Evolutionary conservation across 2,113 vertebrate genomes (phyloP).

Genomic region (Cynocephalus volans): DNA sequence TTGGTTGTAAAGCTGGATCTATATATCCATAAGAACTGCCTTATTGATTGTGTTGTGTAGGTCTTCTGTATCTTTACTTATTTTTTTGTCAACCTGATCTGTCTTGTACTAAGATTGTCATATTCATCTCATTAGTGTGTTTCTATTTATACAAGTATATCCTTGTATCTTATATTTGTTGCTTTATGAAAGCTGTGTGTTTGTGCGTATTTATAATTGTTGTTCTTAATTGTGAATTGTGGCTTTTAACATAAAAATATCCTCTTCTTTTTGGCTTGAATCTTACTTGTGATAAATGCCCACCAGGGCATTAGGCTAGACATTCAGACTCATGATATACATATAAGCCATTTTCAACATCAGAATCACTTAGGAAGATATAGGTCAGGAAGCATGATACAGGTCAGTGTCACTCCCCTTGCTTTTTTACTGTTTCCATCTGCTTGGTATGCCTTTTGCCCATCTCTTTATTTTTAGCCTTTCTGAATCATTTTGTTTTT

Average conservation of each 20-base stretch:
- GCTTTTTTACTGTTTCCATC: neutral
- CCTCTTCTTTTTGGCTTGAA: neutral
- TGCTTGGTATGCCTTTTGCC: neutral
- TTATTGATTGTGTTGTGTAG: neutral
- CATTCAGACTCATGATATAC: neutral
- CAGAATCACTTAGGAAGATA: neutral
- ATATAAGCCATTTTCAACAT: neutral
- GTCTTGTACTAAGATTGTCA: neutral
- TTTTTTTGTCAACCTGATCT: neutral
- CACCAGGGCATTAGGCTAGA: neutral
- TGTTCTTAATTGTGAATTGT: neutral
- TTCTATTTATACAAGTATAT: neutral
- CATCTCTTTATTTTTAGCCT: neutral
- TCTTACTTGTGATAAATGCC: neutral
- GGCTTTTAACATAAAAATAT: neutral
- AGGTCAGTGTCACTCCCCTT: neutral
- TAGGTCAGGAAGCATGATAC: neutral
- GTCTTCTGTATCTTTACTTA: neutral
- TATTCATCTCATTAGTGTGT: neutral
- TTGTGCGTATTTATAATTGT: neutral
- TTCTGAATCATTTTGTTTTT: neutral
- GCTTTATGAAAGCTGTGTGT: neutral
- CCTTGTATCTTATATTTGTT: neutral
- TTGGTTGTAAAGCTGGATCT: neutral
- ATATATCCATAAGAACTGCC: neutral